These are phyloP conservation scores for Rafetus swinhoei DNA, from an alignment of 2,113 vertebrate genomes.

Conservation along the genomic window DNA sequence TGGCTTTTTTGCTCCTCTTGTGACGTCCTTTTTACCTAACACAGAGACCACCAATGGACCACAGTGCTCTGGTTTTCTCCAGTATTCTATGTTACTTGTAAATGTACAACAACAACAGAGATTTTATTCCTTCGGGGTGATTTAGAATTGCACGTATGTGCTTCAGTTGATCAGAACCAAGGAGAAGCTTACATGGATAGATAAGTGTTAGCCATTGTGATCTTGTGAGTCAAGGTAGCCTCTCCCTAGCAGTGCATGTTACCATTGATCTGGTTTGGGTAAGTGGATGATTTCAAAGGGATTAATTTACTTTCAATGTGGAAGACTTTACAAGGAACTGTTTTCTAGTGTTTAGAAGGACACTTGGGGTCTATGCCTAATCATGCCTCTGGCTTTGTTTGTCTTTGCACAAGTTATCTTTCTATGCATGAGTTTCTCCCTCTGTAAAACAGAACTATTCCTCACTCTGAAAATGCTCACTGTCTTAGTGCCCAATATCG, in stretches of 20 bases:
- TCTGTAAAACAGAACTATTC: neutral
- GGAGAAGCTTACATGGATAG: fast-evolving
- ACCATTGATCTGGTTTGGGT: neutral
- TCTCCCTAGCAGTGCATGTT: fast-evolving
- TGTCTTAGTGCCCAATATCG: fast-evolving
- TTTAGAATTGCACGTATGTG: too few relatives aligned
- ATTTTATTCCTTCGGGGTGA: fast-evolving
- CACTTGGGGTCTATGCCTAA: neutral
- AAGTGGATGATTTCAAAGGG: neutral
- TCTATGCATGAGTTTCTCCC: neutral
- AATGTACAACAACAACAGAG: fast-evolving
- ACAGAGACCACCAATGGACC: neutral
- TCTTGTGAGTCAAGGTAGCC: fast-evolving
- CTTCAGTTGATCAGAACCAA: fast-evolving
- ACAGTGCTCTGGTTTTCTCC: neutral
- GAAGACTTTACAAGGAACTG: neutral
- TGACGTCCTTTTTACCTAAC: neutral
- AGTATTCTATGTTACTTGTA: neutral
- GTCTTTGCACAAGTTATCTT: fast-evolving
- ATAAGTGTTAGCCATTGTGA: neutral
- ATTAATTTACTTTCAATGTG: neutral
- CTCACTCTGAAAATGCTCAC: neutral
- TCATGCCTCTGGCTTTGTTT: neutral
- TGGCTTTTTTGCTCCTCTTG: neutral
- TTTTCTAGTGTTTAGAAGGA: too few relatives aligned